Evolutionary conservation across 1,140 invertebrate species (phyloP), one percentile per base, ranked within the genome.

Genomic region (Gryon sp.): DNA sequence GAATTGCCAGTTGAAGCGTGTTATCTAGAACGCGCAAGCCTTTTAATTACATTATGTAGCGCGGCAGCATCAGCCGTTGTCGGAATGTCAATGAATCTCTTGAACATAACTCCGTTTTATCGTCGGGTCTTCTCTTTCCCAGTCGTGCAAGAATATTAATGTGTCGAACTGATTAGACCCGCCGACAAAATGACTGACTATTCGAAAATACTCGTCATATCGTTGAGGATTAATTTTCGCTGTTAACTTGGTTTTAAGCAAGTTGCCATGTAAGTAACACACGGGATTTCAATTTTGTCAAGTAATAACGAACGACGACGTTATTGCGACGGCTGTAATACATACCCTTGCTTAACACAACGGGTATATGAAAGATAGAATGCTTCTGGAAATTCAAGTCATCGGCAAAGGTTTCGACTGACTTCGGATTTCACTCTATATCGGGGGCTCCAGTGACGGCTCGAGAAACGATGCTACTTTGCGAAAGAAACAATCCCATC

Each of bases 1-100:
- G 4, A 34, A 32, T 12, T 34, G 6, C n/a, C 46, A 34, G 26
- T 48, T 59, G 3, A 14, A 62, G 4, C 30, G 52, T 63, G 76
- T 80, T 82, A 83, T 80, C 79, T 81, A 22, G 52, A 59, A 74
- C 69, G 76, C 68, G 76, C 72, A 52, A 75, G 75, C 75, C 53
- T 81, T 75, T 80, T 81, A 82, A 83, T 83, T 82, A 72, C 78
- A 57, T 78, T 80, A 78, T 80, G 73, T 78, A 78, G 66, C 76
- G 68, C 30, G 52, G 50, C 16, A 38, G 41, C 59, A 62, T 45
- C 38, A 48, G 14, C 24, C 43, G 59, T 40, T 38, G 30, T 52
- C 40, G 32, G 75, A 78, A 76, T 73, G 74, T 75, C 70, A 75
- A 78, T 70, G 75, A 77, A 68, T 22, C 53, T 28, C 52, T 52